Base-by-base conservation (phyloP, 2,113 vertebrate species). In the Balaeniceps rex region DNA sequence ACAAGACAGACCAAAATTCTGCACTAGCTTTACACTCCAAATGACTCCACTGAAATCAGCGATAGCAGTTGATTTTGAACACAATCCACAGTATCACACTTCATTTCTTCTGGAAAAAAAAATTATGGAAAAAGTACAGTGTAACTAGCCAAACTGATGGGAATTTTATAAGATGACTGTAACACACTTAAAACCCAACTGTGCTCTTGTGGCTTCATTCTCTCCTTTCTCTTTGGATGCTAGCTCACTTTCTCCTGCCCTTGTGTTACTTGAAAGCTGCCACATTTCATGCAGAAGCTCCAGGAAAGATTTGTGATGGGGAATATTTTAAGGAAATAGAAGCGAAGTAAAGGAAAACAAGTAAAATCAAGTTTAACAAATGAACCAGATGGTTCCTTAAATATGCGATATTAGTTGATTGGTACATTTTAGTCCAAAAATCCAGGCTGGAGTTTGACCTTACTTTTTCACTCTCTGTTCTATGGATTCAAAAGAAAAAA, bases 71-170 rank as follows among this genome's bases (percentile, higher is more conserved):
- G 89, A 51, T 81, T 94, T 93, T 94, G 91, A 95, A 70, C 42
- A 34, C 49, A 80, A 5, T 38, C 46, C 16, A 10, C 24, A 61
- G 44, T n/a, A 84, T 88, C 58, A 74, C 78, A 95, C 87, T 93
- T 96, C 23, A 88, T 97, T 94, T 94, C 66, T 91, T 91, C 70
- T 91, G 63, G 74, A 76, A 91, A 93, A 91, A 75, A 71, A 72
- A 38, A 26, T 11, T 54, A 24, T 46, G 78, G 78, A 42, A 95
- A 82, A 95, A 47, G 19, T 80, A 26, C 46, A 46, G 24, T 63
- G 31, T 31, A 90, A 88, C 63, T 74, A 86, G 55, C 71, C 70
- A 93, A 77, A 88, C 14, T 75, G 65, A 89, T 81, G 79, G 52
- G 68, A 89, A 58, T 89, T 94, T 80, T 87, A 46, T 65, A 42